Conservation (phyloP, 2,888 invertebrate genomes). For the Archips xylosteana region DNA sequence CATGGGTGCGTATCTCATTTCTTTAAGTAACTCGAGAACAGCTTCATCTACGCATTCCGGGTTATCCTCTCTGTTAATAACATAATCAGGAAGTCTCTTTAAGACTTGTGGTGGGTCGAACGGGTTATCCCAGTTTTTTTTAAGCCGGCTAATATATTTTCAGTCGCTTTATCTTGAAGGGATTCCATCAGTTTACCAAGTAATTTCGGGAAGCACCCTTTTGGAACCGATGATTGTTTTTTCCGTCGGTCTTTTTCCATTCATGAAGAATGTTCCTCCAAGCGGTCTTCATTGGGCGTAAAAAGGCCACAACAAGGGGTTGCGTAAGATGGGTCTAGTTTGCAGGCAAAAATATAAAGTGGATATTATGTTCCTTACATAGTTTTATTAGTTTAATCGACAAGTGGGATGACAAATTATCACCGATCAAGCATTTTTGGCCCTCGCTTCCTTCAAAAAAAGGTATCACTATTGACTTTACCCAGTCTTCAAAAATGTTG, state of each 20-base stretch:
- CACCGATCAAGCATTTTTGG: slow-evolving; percentile 1
- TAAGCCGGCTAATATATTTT: no score
- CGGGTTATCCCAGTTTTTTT: no score
- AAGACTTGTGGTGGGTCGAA: no score
- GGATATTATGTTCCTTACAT: neutral
- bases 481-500: slow-evolving; percentile 58
- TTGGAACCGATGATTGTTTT: no score
- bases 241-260: slow-evolving; percentile 44
- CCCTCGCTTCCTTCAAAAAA: slow-evolving; percentile 46
- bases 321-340: neutral
- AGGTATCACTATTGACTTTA: slow-evolving; percentile 48
- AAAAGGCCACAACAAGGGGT: slow-evolving; percentile 1
- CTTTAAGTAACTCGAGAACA: no score
- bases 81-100: no score
- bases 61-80: no score
- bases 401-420: slow-evolving; percentile 6
- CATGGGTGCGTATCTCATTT: no score
- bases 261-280: slow-evolving; percentile 19
- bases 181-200: no score
- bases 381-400: neutral
- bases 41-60: no score
- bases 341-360: slow-evolving; percentile 6
- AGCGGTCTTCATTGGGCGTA: neutral
- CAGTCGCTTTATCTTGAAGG: no score
- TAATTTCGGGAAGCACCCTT: no score